Evolutionary conservation across 2,888 invertebrate species (phyloP), one percentile per base, ranked within the genome.

Genomic region (Platycheirus albimanus): DNA sequence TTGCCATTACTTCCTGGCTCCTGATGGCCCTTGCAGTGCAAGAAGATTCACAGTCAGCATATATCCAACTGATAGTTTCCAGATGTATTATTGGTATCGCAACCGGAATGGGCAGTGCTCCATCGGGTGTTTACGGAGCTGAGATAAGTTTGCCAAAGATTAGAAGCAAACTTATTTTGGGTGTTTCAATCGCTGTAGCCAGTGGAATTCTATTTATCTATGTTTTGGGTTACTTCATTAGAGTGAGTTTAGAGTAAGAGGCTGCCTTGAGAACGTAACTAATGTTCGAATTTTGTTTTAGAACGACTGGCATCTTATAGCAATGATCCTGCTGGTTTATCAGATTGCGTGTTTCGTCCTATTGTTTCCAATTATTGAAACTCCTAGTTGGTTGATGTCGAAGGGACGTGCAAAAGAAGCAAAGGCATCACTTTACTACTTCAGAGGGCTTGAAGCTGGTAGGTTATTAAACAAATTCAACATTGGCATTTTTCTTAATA

Each of bases 381-480:
- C 94, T 41, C 95, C 95, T 0, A 92, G 92, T 3, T 95, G 95
- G 95, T 88, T 95, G 36, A 92, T 94, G 4, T 92, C 93, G 2
- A 93, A 93, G 86, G 93, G 93, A 3, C 91, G 92, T 41, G 87
- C 91, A 0, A 92, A 92, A 20, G 92, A 93, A 72, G 95, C 95
- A 0, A 91, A 92, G 4, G 90, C 92, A 63, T 91, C 94, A 0
- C 93, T 94, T 49, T 91, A 91, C 47, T 94, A 93, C 92, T 91
- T 94, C 63, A 91, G 94, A 86, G 94, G 94, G 89, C 54, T 93
- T 89, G 86, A 87, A 0, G 17, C 13, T 43, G 77, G 75, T 76
- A 51, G 51, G 24, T 45, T 51, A 2, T 33, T n/a, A 24, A 24
- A 6, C 24, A 24, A 24, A 24, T 24, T 24, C 24, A 24, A 24